Evolutionary conservation across 2,797 vertebrate species (phyloP), one percentile per base, ranked within the genome.

Genomic region (Gephyroberyx darwinii): DNA sequence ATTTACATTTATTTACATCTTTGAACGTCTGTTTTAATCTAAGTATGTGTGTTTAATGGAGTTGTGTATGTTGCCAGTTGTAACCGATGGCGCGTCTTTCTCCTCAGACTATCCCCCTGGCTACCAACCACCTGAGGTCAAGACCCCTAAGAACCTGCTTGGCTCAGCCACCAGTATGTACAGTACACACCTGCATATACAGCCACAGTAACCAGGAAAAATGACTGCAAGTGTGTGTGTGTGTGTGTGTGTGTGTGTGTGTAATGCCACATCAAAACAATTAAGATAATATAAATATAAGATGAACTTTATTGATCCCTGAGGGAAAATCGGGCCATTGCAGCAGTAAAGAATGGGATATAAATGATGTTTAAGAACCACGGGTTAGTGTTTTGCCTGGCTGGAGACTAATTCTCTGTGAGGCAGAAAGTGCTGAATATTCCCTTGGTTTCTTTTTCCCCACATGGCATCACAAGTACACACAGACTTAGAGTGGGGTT

Each of bases 111-210:
- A 97, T 85, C 96, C 95, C 0, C 89, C 96, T 60, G 96, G 98
- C 78, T 98, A 96, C 86, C 95, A 93, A 84, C 95, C 94, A 0
- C 93, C 94, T 43, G 97, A 99, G 82, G 98, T 98, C 88, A 97
- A 97, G 82, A 91, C 94, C 62, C 96, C 98, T 33, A 99, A 99
- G 92, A 98, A 99, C 90, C 92, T 99, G 64, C 94, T 99, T 77
- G 98, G 98, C 66, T 98, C 97, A 80, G 98, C 98, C 71, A 99
- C 96, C 82, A 98, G 98, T 99, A 90, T 79, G 97, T 96, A 77
- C 59, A 43, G 61, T 57, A 65, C 8, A 64, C 31, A 79, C 31
- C 66, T 43, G 48, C 31, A 48, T 16, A 35, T 20, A 65, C 52
- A 71, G 6, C 20, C 47, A 30, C 5, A 22, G 50, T 41, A 33